phyloP scores from a whole-genome alignment of 2,797 vertebrate species.

The Garrulus glandarius region DNA sequence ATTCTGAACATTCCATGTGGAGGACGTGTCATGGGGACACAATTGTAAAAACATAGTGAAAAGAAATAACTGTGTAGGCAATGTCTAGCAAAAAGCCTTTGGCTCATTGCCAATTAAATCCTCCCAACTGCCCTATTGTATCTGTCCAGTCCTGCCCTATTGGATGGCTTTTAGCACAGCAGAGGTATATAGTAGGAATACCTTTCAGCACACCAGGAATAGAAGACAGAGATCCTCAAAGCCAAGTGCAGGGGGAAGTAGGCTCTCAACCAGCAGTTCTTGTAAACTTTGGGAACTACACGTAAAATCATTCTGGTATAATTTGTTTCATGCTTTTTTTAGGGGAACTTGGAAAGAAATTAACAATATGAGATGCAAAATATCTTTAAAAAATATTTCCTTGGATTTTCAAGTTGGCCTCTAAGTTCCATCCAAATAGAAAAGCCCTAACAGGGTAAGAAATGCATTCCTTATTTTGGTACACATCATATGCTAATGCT shows the following conservation, averaged over 20 bases:
- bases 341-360: not conserved
- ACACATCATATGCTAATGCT: not conserved
- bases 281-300: not conserved
- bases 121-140: not conserved
- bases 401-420: not conserved
- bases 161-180: not conserved
- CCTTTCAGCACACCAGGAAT: not conserved
- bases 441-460: not conserved
- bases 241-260: not conserved
- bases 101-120: not conserved
- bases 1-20: not conserved
- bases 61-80: not conserved
- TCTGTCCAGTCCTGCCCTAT: not conserved
- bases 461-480: not conserved
- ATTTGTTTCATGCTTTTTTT: not conserved
- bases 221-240: not conserved
- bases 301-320: not conserved
- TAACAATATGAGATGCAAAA: not conserved
- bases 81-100: not conserved
- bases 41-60: rapidly evolving
- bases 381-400: not conserved
- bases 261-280: not conserved
- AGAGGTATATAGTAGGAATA: not conserved
- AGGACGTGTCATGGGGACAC: not conserved
- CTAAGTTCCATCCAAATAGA: not conserved